Conservation (phyloP, 2,113 vertebrate genomes). For the Brachypodius melanocephalos region DNA sequence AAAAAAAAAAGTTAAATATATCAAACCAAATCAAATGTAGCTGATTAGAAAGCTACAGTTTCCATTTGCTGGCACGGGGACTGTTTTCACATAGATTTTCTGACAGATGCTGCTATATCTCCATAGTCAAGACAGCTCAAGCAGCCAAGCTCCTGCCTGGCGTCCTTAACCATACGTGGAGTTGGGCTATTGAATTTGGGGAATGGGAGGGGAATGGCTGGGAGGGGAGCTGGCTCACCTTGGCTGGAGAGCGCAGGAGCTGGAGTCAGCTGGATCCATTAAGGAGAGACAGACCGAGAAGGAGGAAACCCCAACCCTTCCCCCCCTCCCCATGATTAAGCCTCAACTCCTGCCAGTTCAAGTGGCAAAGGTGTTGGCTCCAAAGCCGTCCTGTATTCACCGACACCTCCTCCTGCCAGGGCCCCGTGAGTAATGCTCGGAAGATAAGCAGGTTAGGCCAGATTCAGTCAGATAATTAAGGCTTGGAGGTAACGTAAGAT, state of each 20-base stretch:
- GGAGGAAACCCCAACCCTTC: neutral
- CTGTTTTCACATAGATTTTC: slow-evolving; percentile 33
- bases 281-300: neutral
- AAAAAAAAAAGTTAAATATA: slow-evolving; percentile 27
- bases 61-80: neutral
- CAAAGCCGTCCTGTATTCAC: neutral
- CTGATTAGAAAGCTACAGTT: slow-evolving; percentile 31
- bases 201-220: neutral
- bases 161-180: neutral
- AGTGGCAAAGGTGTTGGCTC: neutral
- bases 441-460: slow-evolving; percentile 58
- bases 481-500: neutral
- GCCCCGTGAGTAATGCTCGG: neutral
- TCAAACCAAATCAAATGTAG: slow-evolving; percentile 54
- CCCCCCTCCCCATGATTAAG: neutral
- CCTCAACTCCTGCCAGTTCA: neutral
- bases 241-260: neutral
- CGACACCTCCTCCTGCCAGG: slow-evolving; percentile 24
- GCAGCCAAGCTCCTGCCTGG: neutral
- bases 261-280: neutral
- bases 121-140: neutral
- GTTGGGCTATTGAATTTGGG: neutral
- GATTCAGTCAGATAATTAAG: slow-evolving; percentile 21
- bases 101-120: neutral
- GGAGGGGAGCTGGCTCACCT: neutral